Base-by-base conservation (phyloP, 1,140 invertebrate genomes). In the Mactra quadrangularis region DNA sequence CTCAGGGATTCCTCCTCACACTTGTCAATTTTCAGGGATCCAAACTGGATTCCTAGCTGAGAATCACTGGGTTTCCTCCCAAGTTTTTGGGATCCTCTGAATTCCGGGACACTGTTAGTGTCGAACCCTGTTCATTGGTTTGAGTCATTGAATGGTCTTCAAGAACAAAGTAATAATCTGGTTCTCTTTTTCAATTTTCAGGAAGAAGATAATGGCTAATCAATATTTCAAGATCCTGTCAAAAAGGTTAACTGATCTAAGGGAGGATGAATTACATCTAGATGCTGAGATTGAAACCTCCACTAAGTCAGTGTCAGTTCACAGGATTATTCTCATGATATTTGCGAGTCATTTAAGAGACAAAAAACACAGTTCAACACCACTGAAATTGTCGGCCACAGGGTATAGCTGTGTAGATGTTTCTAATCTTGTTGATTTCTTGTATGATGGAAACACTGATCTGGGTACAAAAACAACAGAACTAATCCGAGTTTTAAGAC, bases 361-460 rank as follows among this genome's bases (percentile, higher is more conserved):
- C 25, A 38, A 3, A n/a, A 3, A n/a, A 57, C 45, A 57, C 47
- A 17, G 15, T 22, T 33, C 17, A 15, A 53, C 35, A 41, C 31
- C 19, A 9, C 59, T 11, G 33, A 25, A 57, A 22, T 25, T 71
- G 45, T 31, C 45, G 13, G 64, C 53, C 33, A 50, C 27, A 59
- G 64, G 25, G 11, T 71, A 71, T 45, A 47, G 6, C 45, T 13
- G 53, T 29, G 47, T 19, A 47, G 52, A 57, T 71, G 35, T 71
- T 57, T 53, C 55, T 19, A 81, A 70, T 59, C 35, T 81, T 13
- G 52, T 71, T 6, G 47, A 81, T 0, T 81, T 81, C 31, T 31
- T 81, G 38, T 81, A 81, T 47, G 35, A 71, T 50, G 77, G 64
- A 2, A 66, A 81, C 53, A 35, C 31, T 27, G 53, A 50, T 13